Conservation (phyloP, 2,797 vertebrate species). For the Squalus acanthias region DNA sequence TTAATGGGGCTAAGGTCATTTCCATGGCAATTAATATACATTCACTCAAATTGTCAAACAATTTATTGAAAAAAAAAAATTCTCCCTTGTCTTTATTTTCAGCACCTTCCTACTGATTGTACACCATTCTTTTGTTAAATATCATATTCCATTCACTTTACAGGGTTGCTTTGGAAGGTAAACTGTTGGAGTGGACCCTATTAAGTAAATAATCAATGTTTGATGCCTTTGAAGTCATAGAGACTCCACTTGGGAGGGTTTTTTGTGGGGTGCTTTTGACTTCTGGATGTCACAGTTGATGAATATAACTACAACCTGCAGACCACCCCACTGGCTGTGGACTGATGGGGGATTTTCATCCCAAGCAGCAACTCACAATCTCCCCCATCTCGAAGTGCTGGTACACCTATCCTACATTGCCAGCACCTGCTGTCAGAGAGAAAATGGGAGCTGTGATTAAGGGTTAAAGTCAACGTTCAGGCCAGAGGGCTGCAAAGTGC, state of each 20-base stretch:
- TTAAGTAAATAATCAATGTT: not conserved
- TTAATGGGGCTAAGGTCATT: not conserved
- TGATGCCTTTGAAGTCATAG: not conserved
- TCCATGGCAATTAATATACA: constrained; percentile 5
- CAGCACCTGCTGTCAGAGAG: not conserved
- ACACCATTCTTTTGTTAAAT: not conserved
- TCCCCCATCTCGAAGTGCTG: not conserved
- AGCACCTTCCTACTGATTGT: not conserved
- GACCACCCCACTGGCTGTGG: not conserved
- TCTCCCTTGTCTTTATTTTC: not conserved
- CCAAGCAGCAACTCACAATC: not conserved
- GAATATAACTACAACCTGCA: not conserved
- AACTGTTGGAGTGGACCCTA: not conserved
- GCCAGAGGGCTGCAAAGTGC: not conserved
- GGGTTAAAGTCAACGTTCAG: not conserved
- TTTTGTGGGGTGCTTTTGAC: not conserved
- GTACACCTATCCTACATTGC: not conserved
- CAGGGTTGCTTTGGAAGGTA: not conserved
- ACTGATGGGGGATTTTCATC: not conserved
- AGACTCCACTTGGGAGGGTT: not conserved
- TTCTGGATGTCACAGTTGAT: not conserved
- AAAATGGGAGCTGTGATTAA: not conserved
- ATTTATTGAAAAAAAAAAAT: not conserved
- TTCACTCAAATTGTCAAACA: not conserved
- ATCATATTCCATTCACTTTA: not conserved